phyloP scores from a whole-genome alignment of 2,888 invertebrate genomes.

The Muscina levida region DNA sequence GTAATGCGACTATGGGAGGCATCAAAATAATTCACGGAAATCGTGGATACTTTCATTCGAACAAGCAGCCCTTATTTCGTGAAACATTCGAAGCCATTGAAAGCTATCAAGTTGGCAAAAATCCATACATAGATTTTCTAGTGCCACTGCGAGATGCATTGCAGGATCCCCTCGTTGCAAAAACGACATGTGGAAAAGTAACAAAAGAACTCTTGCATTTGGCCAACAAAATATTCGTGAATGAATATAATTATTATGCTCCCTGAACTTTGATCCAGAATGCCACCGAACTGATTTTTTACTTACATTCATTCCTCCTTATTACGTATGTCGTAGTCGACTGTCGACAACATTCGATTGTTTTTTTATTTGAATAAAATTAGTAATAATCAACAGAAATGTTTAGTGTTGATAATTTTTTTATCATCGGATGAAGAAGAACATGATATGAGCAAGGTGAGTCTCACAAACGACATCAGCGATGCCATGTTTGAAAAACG shows the following conservation, averaged over 20 bases:
- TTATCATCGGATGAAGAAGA: too few relatives aligned
- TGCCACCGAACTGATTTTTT: too few relatives aligned
- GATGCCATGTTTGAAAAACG: too few relatives aligned
- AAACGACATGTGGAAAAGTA: constrained; percentile 85
- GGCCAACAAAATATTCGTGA: constrained; percentile 78
- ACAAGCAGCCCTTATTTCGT: constrained; percentile 92
- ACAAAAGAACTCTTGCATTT: constrained; percentile 81
- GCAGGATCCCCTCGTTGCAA: constrained; percentile 81
- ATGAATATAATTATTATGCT: constrained; percentile 72
- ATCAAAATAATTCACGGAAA: constrained; percentile 94
- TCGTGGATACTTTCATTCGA: constrained; percentile 90
- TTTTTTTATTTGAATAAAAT: too few relatives aligned
- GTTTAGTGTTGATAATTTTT: too few relatives aligned
- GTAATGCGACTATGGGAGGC: constrained; percentile 83
- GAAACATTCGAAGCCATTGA: constrained; percentile 83
- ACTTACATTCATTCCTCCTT: too few relatives aligned
- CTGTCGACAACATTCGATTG: too few relatives aligned
- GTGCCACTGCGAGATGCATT: constrained; percentile 77
- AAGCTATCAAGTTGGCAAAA: constrained; percentile 83
- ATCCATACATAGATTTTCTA: constrained; percentile 73
- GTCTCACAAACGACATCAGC: too few relatives aligned
- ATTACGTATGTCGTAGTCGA: too few relatives aligned
- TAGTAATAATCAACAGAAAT: too few relatives aligned
- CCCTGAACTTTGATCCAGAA: too few relatives aligned
- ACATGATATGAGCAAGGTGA: too few relatives aligned